Percentiles rank a stretch among this genome's conserved stretches.
Evolutionary conservation across 2,797 vertebrate genomes (phyloP).

Genomic region (Benthosema pterotum): DNA sequence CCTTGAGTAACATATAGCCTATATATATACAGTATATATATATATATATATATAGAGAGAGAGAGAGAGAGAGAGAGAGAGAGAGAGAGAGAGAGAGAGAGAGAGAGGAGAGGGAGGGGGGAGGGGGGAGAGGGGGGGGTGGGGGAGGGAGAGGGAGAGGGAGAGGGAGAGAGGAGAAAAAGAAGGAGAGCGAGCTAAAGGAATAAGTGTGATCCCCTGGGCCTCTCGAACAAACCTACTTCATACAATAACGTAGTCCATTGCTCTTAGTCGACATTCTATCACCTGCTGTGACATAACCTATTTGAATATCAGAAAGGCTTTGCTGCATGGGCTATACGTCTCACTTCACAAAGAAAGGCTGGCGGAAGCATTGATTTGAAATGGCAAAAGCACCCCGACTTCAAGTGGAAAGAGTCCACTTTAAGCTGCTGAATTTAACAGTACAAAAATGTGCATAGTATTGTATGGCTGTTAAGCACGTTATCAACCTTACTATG

Average conservation of each 20-base stretch:
- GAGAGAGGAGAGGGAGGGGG: slow-evolving; percentile 16
- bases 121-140: too few relatives aligned
- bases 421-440: slow-evolving; percentile 41
- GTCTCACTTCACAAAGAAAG: too few relatives aligned
- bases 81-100: slow-evolving; percentile 13
- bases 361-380: too few relatives aligned
- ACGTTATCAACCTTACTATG: too few relatives aligned
- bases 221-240: slow-evolving; percentile 23
- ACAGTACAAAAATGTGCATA: slow-evolving; percentile 17
- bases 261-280: slow-evolving; percentile 55
- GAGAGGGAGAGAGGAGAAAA: slow-evolving; percentile 17
- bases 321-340: slow-evolving; percentile 41
- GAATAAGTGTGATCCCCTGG: slow-evolving; percentile 13
- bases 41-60: too few relatives aligned
- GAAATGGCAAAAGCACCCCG: slow-evolving; percentile 35
- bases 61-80: slow-evolving; percentile 1
- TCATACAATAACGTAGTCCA: slow-evolving; percentile 37
- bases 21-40: too few relatives aligned
- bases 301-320: slow-evolving; percentile 54
- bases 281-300: slow-evolving; percentile 57
- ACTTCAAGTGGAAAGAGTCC: slow-evolving; percentile 37
- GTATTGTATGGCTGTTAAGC: too few relatives aligned
- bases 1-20: too few relatives aligned
- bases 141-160: slow-evolving; percentile 12
- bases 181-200: too few relatives aligned